phyloP scores from a whole-genome alignment of 2,113 vertebrate species.

The Saguinus imperator region DNA sequence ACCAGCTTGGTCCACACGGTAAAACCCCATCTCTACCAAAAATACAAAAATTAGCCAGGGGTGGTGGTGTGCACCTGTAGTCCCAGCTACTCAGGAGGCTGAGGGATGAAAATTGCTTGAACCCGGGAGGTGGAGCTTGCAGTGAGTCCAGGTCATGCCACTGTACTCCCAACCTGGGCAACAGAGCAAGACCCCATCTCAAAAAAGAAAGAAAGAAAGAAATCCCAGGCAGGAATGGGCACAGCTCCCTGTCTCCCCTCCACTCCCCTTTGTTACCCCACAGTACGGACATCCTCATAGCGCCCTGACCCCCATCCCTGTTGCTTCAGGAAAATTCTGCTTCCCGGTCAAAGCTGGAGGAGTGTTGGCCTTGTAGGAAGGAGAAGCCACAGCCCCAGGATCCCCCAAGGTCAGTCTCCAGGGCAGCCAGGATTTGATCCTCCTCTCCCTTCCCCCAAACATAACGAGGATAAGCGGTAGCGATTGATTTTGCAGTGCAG shows the following conservation, averaged over 20 bases:
- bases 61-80: no score
- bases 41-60: no score
- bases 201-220: background rate
- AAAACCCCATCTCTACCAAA: no score
- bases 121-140: no score
- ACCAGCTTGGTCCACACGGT: no score
- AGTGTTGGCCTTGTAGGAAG: background rate
- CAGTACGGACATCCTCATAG: background rate
- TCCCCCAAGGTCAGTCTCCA: constrained; percentile 71
- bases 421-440: constrained; percentile 46
- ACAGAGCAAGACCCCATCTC: no score
- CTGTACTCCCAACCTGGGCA: no score
- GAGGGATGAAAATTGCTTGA: no score
- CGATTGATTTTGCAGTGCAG: constrained; percentile 77
- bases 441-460: constrained; percentile 46
- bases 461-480: background rate
- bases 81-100: no score
- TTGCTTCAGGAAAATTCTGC: background rate
- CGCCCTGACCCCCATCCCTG: background rate
- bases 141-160: no score
- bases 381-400: constrained; percentile 37
- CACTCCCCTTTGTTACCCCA: background rate
- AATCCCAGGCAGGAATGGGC: background rate
- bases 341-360: background rate
- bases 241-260: accelerated